These are phyloP conservation scores for Athalia cordata DNA, from an alignment of 2,888 invertebrate species.

Conservation along the genomic window DNA sequence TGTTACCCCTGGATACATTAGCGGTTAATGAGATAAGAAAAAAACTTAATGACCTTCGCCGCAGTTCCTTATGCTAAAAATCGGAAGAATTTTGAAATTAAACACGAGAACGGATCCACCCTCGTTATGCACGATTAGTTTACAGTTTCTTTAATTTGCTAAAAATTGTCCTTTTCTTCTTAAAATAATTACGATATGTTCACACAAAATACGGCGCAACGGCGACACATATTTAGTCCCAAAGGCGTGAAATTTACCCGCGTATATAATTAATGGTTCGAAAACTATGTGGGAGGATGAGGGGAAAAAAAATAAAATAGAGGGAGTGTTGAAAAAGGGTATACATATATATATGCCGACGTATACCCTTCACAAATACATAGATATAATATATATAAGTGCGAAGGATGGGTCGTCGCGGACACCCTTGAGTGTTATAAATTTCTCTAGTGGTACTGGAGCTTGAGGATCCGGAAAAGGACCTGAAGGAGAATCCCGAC, in stretches of 20 bases:
- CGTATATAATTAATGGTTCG: not conserved
- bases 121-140: too few relatives aligned
- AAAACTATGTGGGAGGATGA: not conserved
- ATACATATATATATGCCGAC: slow-evolving; percentile 15
- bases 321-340: not conserved
- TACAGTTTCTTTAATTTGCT: not conserved
- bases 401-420: slow-evolving; percentile 26
- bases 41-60: too few relatives aligned
- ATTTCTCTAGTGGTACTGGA: slow-evolving; percentile 26
- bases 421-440: slow-evolving; percentile 38
- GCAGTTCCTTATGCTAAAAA: too few relatives aligned
- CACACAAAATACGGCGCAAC: too few relatives aligned
- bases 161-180: not conserved
- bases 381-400: slow-evolving; percentile 35
- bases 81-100: too few relatives aligned
- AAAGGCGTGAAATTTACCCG: not conserved
- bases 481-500: slow-evolving; percentile 17
- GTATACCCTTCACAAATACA: too few relatives aligned
- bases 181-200: too few relatives aligned
- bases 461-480: slow-evolving; percentile 36
- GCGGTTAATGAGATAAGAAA: too few relatives aligned
- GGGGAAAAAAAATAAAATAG: too few relatives aligned
- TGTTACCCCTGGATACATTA: not conserved
- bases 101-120: too few relatives aligned
- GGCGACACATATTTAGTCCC: not conserved